These are phyloP conservation scores for Phodopus roborovskii DNA, from an alignment of 2,113 vertebrate species.

Conservation along the genomic window DNA sequence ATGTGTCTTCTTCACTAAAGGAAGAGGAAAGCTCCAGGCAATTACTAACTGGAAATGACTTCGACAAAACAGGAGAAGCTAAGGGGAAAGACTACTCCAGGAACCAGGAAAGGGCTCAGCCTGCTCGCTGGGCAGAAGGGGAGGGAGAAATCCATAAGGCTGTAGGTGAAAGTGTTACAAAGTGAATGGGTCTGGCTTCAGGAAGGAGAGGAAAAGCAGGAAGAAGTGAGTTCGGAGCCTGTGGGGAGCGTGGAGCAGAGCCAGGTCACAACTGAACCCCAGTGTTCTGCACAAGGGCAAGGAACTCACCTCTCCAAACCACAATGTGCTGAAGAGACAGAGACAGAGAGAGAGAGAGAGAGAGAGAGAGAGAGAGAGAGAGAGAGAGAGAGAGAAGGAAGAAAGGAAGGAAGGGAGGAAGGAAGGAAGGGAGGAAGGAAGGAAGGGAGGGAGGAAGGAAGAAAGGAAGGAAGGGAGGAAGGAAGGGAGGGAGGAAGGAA, in stretches of 20 bases:
- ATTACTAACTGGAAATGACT: slow-evolving; percentile 75
- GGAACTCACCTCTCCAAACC: background rate
- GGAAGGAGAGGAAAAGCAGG: slow-evolving; percentile 47
- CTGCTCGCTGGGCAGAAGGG: background rate
- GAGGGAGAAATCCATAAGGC: slow-evolving; percentile 41
- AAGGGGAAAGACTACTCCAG: slow-evolving; percentile 76
- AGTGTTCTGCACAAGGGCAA: background rate
- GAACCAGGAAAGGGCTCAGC: slow-evolving; percentile 53
- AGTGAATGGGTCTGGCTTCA: background rate
- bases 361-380: background rate
- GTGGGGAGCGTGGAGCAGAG: background rate
- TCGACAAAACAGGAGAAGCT: slow-evolving; percentile 71
- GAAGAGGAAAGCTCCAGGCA: slow-evolving; percentile 56
- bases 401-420: accelerated
- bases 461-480: too few species aligned
- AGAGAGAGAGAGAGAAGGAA: accelerated
- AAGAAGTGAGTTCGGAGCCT: background rate
- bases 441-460: background rate
- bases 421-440: background rate
- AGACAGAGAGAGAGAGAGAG: too few species aligned
- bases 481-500: accelerated
- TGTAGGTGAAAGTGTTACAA: background rate
- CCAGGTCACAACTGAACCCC: background rate
- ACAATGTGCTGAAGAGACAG: background rate
- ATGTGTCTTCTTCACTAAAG: slow-evolving; percentile 28